Percentiles rank a stretch among this genome's conserved stretches.
These are phyloP conservation scores for Forficula auricularia DNA, from an alignment of 1,140 invertebrate species.

Conservation along the genomic window DNA sequence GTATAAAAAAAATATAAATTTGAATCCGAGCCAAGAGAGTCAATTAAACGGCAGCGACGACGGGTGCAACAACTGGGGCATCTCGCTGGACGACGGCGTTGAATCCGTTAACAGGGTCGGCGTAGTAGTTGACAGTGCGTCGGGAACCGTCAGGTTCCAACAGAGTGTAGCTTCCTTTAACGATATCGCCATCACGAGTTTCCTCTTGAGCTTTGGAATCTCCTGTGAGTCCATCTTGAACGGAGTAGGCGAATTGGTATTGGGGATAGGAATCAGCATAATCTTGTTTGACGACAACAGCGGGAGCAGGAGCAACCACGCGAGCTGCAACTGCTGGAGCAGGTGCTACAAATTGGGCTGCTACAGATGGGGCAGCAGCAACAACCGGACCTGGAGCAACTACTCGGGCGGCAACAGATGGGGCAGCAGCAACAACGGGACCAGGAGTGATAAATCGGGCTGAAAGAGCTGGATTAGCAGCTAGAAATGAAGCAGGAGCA, in stretches of 20 bases:
- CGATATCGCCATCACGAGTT: conserved; percentile 30
- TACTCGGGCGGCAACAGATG: conserved; percentile 12
- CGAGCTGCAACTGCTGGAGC: background rate
- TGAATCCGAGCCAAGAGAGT: too few relatives aligned
- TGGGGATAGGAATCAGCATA: conserved; percentile 20
- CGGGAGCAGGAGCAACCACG: conserved; percentile 1
- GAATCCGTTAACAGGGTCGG: conserved; percentile 13
- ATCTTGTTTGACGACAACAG: background rate
- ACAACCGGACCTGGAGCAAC: conserved; percentile 14
- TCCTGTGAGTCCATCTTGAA: conserved; percentile 31
- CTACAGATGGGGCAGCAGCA: conserved; percentile 3
- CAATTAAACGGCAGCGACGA: conserved; percentile 1
- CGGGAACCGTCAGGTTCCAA: conserved; percentile 18
- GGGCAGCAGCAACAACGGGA: conserved; percentile 11
- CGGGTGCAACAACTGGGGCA: conserved; percentile 4
- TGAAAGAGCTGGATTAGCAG: conserved; percentile 6
- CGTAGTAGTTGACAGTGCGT: conserved; percentile 16
- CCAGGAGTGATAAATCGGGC: conserved; percentile 13
- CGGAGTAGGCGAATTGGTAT: conserved; percentile 37
- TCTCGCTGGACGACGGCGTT: conserved; percentile 13
- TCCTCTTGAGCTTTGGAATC: conserved; percentile 33
- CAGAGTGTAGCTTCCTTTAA: conserved; percentile 30
- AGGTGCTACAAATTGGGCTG: conserved; percentile 8
- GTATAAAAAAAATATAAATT: background rate
- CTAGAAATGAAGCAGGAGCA: conserved; percentile 13